These are phyloP conservation scores for Metopolophium dirhodum DNA, from an alignment of 1,140 invertebrate genomes.

Conservation along the genomic window DNA sequence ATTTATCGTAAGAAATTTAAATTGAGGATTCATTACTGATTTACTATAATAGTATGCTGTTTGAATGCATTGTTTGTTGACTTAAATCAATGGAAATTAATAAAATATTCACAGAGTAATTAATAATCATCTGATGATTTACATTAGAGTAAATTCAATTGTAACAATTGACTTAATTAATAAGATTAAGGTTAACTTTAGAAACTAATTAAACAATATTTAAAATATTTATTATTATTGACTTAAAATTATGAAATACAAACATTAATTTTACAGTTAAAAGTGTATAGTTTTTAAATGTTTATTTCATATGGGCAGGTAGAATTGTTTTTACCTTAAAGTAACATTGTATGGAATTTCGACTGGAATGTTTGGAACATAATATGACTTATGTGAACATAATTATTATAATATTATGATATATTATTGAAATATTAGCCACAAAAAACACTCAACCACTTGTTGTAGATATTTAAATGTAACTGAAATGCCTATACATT, in stretches of 20 bases:
- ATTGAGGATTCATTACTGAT: no score
- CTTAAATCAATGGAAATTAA: background rate
- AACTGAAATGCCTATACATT: background rate
- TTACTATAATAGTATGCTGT: no score
- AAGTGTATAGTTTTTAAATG: background rate
- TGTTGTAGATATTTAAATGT: background rate
- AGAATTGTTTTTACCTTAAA: background rate
- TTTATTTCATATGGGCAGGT: background rate
- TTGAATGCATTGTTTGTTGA: background rate
- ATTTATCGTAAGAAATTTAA: background rate
- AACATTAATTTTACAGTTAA: background rate
- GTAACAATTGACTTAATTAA: background rate
- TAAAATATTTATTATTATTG: background rate
- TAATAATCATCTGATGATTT: background rate
- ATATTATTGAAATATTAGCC: background rate
- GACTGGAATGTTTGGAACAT: background rate
- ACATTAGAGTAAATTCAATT: background rate
- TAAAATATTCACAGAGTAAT: background rate
- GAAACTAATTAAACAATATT: background rate
- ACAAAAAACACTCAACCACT: background rate
- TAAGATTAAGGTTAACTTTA: background rate
- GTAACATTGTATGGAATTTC: background rate
- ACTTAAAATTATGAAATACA: background rate
- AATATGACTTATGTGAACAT: background rate
- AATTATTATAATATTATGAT: background rate